phyloP scores from a whole-genome alignment of 1,140 invertebrate genomes.

The Drosophila insularis region DNA sequence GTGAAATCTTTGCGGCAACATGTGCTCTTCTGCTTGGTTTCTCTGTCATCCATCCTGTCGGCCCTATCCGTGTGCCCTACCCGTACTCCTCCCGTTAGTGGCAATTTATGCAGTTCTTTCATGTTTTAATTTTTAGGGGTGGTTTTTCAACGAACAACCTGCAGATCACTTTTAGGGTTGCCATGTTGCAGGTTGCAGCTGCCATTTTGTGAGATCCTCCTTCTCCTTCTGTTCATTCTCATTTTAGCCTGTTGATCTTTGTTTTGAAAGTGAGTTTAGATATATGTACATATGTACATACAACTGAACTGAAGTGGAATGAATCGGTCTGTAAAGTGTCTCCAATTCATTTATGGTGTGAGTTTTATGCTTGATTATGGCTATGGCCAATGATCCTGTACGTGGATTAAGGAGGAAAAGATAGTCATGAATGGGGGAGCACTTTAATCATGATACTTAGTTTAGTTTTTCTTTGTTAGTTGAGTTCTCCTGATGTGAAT shows the following conservation, averaged over 20 bases:
- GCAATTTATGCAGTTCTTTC: slow-evolving; percentile 64
- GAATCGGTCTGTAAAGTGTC: slow-evolving; percentile 38
- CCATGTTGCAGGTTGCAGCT: slow-evolving; percentile 70
- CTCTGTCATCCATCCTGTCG: slow-evolving; percentile 35
- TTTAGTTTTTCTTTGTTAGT: not conserved
- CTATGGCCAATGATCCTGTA: not conserved
- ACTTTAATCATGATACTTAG: not conserved
- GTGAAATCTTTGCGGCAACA: slow-evolving; percentile 77
- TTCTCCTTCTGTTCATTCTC: slow-evolving; percentile 10
- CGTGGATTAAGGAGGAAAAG: not conserved
- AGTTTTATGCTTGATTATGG: not conserved
- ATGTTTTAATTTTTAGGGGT: slow-evolving; percentile 66
- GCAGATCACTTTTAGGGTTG: slow-evolving; percentile 67
- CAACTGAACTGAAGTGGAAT: no score
- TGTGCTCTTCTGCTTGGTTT: slow-evolving; percentile 45
- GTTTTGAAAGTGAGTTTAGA: slow-evolving; percentile 28
- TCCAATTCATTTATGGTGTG: not conserved
- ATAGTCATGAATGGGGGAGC: slow-evolving; percentile 11
- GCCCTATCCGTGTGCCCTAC: not conserved
- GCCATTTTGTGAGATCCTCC: slow-evolving; percentile 29
- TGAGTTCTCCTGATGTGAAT: not conserved
- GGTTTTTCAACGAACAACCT: slow-evolving; percentile 56
- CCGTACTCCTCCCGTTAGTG: slow-evolving; percentile 7
- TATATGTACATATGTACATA: slow-evolving; percentile 12
- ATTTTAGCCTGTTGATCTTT: slow-evolving; percentile 2